Percentiles rank a stretch among this genome's conserved stretches.
Evolutionary conservation across 2,888 invertebrate species (phyloP).

Genomic region (Aporophyla nigra): DNA sequence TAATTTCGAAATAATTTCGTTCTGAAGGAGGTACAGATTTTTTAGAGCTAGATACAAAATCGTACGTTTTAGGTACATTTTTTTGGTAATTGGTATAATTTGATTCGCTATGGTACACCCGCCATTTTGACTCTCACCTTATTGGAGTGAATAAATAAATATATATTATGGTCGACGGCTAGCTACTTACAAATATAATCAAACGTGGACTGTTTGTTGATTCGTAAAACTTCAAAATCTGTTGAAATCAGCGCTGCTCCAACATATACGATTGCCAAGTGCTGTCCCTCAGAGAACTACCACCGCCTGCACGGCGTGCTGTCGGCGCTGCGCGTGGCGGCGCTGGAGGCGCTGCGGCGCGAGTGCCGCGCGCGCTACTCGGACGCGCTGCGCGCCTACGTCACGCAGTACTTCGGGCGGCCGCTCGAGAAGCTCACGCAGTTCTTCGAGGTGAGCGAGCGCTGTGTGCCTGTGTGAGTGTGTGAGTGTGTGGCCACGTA

Average conservation of each 20-base stretch:
- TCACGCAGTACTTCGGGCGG: conserved; percentile 98
- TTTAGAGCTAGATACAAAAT: too few species aligned
- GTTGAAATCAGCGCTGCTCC: background rate
- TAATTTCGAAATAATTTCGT: too few species aligned
- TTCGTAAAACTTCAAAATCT: background rate
- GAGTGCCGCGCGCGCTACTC: conserved; percentile 97
- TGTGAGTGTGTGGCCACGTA: background rate
- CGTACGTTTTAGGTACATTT: too few species aligned
- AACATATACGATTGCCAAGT: background rate
- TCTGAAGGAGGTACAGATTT: too few species aligned
- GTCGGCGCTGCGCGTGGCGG: conserved; percentile 96
- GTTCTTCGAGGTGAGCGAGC: conserved; percentile 95
- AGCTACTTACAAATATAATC: too few species aligned
- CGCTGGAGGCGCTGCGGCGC: conserved; percentile 96
- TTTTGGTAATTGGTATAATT: too few species aligned
- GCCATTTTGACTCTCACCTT: too few species aligned
- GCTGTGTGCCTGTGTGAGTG: too few species aligned
- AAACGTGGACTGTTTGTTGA: background rate
- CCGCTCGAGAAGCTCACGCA: conserved; percentile 92
- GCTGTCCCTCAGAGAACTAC: conserved; percentile 93
- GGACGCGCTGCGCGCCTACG: conserved; percentile 97
- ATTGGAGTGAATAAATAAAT: too few species aligned
- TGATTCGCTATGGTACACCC: too few species aligned
- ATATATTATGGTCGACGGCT: too few species aligned
- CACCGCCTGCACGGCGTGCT: conserved; percentile 97